A percentile compares a stretch with the other conserved stretches of the same genome.
Conservation (phyloP, 2,113 vertebrate species). For the Probosciger aterrimus region DNA sequence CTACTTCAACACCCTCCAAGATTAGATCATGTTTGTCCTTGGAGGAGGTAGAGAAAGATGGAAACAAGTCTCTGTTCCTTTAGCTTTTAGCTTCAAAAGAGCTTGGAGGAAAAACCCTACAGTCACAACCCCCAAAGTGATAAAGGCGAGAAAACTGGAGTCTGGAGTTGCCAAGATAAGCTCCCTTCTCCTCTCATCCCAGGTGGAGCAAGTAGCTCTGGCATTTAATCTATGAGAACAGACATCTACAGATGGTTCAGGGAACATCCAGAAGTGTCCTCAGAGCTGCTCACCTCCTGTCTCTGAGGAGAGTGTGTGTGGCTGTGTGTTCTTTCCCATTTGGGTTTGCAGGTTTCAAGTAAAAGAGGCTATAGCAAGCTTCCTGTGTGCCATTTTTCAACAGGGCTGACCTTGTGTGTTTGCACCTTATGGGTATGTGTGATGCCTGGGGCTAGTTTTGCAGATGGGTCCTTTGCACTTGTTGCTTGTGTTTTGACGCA, state of each 20-base stretch:
- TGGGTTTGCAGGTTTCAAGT: background rate
- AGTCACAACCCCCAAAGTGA: background rate
- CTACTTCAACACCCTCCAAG: background rate
- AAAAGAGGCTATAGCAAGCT: background rate
- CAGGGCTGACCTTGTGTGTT: background rate
- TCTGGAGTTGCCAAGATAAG: background rate
- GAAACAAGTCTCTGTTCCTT: background rate
- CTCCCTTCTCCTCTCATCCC: background rate
- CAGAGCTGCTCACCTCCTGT: background rate
- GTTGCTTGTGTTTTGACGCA: background rate
- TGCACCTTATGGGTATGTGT: background rate
- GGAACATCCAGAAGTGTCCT: background rate
- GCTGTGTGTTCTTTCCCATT: background rate
- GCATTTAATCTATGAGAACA: background rate
- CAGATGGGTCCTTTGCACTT: background rate
- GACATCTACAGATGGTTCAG: background rate
- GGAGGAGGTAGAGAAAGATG: background rate
- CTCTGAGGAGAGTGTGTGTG: background rate
- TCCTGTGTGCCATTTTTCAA: background rate
- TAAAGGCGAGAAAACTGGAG: background rate
- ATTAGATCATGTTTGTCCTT: background rate
- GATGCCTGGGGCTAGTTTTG: background rate
- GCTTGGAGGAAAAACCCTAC: background rate
- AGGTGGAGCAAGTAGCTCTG: background rate
- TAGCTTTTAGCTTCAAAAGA: slow-evolving; percentile 3